Conservation (phyloP, 2,888 invertebrate genomes). For the Seira ritae region DNA sequence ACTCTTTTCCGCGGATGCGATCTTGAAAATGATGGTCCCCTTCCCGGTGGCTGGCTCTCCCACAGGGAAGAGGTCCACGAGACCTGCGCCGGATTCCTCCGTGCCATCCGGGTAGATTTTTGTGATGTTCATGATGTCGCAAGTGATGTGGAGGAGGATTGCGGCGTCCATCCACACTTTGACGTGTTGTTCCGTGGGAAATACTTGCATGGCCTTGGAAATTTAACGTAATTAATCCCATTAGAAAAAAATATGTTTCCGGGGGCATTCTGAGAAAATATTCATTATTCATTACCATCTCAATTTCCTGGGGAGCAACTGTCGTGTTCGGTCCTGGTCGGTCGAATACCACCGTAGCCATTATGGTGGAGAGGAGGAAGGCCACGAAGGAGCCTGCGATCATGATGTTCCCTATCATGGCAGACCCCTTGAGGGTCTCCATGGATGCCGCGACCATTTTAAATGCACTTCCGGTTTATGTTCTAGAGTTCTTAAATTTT, state of each 20-base stretch:
- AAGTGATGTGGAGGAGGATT: slow-evolving; percentile 47
- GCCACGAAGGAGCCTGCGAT: slow-evolving; percentile 46
- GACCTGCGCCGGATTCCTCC: slow-evolving; percentile 51
- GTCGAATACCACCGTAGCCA: slow-evolving; percentile 66
- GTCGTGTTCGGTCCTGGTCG: slow-evolving; percentile 55
- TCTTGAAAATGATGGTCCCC: slow-evolving; percentile 57
- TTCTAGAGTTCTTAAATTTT: background rate
- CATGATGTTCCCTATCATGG: slow-evolving; percentile 55
- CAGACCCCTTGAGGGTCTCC: slow-evolving; percentile 44
- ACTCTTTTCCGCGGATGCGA: slow-evolving; percentile 30
- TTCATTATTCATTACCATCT: slow-evolving; percentile 64
- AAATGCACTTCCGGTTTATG: background rate
- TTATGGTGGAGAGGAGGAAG: slow-evolving; percentile 58
- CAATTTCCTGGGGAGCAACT: slow-evolving; percentile 56
- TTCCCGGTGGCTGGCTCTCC: slow-evolving; percentile 51
- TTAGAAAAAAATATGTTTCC: background rate
- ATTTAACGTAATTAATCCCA: background rate
- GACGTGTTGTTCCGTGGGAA: slow-evolving; percentile 61
- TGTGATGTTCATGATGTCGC: slow-evolving; percentile 60
- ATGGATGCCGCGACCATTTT: slow-evolving; percentile 30
- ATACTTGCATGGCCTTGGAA: slow-evolving; percentile 61
- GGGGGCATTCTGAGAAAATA: background rate
- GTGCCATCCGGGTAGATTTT: slow-evolving; percentile 56
- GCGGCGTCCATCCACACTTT: slow-evolving; percentile 64
- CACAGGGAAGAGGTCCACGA: slow-evolving; percentile 66